Base-by-base conservation (phyloP, 2,888 invertebrate genomes). In the Scelioninae gen. 2 region DNA sequence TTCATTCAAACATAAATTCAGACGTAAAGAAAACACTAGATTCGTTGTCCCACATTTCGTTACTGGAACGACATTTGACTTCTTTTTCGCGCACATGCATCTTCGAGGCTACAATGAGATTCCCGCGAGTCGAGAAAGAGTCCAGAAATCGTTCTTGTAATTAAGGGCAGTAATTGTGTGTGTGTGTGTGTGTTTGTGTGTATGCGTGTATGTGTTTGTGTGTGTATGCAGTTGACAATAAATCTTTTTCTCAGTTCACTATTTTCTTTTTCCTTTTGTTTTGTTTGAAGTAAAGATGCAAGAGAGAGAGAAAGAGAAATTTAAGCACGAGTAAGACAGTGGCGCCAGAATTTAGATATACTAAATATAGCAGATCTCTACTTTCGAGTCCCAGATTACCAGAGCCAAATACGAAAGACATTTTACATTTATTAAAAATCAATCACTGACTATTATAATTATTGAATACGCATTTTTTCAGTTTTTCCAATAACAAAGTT, bases 291-390 rank as follows among this genome's bases (percentile, higher is more conserved):
- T n/a, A n/a, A 43, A 57, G 73, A 73, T 19, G 31, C 16, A 35
- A 31, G 19, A 28, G 57, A 57, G 28, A 43, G 33, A 31, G 41
- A 37, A 41, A 28, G 15, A 13, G n/a, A 9, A 37, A n/a, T n/a
- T n/a, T n/a, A n/a, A 35, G 48, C 33, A 45, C 19, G 11, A 18
- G 50, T 60, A 41, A 65, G 53, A 55, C 11, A 69, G 46, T 9
- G 41, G 33, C 55, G 73, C 50, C 52, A 73, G 63, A 73, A 73
- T 73, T 68, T 68, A 73, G 73, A 68, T 68, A 78, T 79, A 80
- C 84, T 85, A 85, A 85, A 85, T 84, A 84, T 85, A 85, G 83
- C 83, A 74, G 80, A 81, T 78, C 78, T 81, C 78, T 76, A 77
- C 77, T 82, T 77, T 77, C 81, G 73, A 81, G 83, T 82, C 82